These are phyloP conservation scores for Drosophila ficusphila DNA, from an alignment of 1,140 invertebrate genomes.

Conservation along the genomic window DNA sequence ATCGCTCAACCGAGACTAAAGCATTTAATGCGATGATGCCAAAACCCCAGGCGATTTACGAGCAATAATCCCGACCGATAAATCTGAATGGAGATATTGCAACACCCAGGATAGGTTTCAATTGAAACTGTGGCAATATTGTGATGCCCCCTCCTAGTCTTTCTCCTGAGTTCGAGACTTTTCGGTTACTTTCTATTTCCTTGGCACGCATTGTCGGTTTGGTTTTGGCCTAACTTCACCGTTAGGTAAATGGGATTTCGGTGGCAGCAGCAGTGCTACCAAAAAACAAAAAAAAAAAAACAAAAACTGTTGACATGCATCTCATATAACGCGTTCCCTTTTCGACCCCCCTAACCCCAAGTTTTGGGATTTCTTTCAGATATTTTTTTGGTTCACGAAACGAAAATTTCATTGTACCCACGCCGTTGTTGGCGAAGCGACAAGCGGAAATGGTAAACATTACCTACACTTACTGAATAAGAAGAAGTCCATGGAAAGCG, in stretches of 20 bases:
- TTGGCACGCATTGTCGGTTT: slow-evolving; percentile 9
- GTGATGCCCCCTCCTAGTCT: not conserved
- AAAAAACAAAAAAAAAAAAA: slow-evolving; percentile 17
- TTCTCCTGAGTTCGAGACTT: not conserved
- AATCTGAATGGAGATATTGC: slow-evolving; percentile 5
- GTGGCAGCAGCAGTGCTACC: slow-evolving; percentile 46
- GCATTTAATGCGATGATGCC: slow-evolving; percentile 7
- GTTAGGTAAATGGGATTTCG: slow-evolving; percentile 74
- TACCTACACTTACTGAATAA: slow-evolving; percentile 72
- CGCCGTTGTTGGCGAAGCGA: slow-evolving; percentile 67
- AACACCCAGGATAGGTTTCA: slow-evolving; percentile 8
- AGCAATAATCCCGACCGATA: slow-evolving; percentile 13
- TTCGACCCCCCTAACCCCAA: not conserved
- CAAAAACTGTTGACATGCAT: slow-evolving; percentile 73
- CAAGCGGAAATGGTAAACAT: slow-evolving; percentile 82
- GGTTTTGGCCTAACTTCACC: slow-evolving; percentile 40
- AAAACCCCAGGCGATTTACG: not conserved
- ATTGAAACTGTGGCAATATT: not conserved
- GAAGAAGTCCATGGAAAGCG: slow-evolving; percentile 20
- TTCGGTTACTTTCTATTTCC: slow-evolving; percentile 15
- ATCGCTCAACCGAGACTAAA: slow-evolving; percentile 31
- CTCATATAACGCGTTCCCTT: slow-evolving; percentile 73
- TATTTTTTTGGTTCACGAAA: slow-evolving; percentile 56
- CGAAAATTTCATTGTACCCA: slow-evolving; percentile 77
- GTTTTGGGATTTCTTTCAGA: slow-evolving; percentile 41